Base-by-base conservation (phyloP, 2,797 vertebrate species). In the Pseudomugil gertrudae region DNA sequence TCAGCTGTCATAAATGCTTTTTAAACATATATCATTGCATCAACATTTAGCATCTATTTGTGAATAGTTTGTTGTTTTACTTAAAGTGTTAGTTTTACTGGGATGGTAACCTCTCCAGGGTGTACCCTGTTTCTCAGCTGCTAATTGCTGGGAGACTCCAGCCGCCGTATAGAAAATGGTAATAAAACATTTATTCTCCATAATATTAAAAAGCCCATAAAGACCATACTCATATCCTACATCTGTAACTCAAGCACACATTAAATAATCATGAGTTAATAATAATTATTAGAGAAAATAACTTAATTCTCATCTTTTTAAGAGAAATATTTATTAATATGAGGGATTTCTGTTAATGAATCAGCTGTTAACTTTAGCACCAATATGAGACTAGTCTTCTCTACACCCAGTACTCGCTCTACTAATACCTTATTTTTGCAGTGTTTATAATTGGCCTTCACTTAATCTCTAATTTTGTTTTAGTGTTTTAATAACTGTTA, bases 401-500 rank as follows among this genome's bases (percentile, higher is more conserved):
- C 10, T 4, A 23, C 24, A 48, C 11, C 21, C 23, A 50, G 11
- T 26, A 50, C 7, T 15, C 9, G 26, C 24, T 51, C 13, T 51
- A 1, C 26, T 24, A 7, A 11, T 52, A 2, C 9, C 21, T 10
- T 45, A 10, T 21, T 21, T 45, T 45, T 21, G 21, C 43, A 3
- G n/a, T 45, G 19, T 45, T 23, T 19, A 21, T 21, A 9, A 30
- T 47, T 23, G 9, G 6, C 23, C 57, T 77, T 84, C 62, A 38
- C 61, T 63, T 60, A 66, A 69, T 72, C 54, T 67, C 72, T 75
- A 80, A 74, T 78, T 83, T 61, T 75, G 79, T 78, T 81, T 3
- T 80, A 64, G 35, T 72, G 58, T 73, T 78, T 66, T 24, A 64
- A 26, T 76, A 82, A 76, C 75, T 87, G 13, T 51, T 76, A 48